These are phyloP conservation scores for Dicentrarchus labrax DNA, from an alignment of 2,113 vertebrate species.

Conservation along the genomic window DNA sequence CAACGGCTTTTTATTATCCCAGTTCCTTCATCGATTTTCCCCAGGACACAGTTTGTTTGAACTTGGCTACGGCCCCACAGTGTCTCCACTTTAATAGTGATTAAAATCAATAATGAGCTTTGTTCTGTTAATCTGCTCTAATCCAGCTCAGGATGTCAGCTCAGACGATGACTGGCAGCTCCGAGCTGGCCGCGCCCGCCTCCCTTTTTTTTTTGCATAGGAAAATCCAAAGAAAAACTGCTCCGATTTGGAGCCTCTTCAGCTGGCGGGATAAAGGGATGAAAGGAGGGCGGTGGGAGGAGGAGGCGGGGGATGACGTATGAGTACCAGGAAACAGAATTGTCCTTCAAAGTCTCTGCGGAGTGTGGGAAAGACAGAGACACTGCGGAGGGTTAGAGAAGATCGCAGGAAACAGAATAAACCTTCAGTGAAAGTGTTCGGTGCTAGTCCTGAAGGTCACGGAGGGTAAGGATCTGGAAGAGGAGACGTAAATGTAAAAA, in stretches of 20 bases:
- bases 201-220: not conserved
- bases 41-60: conserved; percentile 55
- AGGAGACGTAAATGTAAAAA: not conserved
- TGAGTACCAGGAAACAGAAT: conserved; percentile 28
- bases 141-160: conserved; percentile 49
- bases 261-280: conserved; percentile 45
- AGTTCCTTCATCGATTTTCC: conserved; percentile 48
- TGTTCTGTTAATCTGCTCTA: conserved; percentile 69
- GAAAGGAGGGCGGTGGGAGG: not conserved
- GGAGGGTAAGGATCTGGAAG: not conserved
- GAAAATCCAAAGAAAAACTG: conserved; percentile 26
- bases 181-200: not conserved
- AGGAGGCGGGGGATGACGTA: not conserved
- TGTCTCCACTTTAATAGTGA: conserved; percentile 65
- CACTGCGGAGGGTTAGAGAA: not conserved
- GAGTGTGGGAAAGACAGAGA: conserved; percentile 43
- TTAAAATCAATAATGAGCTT: conserved; percentile 76
- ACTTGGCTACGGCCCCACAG: conserved; percentile 33
- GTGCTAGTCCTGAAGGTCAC: conserved; percentile 17
- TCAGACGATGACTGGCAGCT: conserved; percentile 54
- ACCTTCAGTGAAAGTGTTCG: conserved; percentile 8
- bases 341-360: conserved; percentile 28
- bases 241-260: not conserved
- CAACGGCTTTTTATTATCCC: conserved; percentile 44
- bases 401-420: conserved; percentile 39